A percentile compares a stretch with the other conserved stretches of the same genome.
Conservation (phyloP, 2,888 invertebrate species). For the Rhabditoides inermis region DNA sequence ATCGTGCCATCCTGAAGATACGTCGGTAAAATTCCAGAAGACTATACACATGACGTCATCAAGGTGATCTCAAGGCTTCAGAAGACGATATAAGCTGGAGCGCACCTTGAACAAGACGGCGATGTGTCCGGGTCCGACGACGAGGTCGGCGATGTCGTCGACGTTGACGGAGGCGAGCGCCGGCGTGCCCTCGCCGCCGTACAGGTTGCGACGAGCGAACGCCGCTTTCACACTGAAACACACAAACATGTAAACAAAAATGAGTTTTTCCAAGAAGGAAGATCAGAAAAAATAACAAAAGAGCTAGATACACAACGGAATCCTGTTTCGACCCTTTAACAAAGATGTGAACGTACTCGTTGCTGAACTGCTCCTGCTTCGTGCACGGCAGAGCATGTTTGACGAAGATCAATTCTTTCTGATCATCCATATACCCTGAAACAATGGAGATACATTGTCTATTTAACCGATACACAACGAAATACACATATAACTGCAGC, state of each 20-base stretch:
- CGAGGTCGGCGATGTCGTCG: constrained; percentile 22
- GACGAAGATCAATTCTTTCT: constrained; percentile 4
- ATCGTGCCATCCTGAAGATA: constrained; percentile 21
- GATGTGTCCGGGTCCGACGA: constrained; percentile 27
- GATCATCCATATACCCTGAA: constrained; percentile 9
- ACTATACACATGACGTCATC: too few relatives aligned
- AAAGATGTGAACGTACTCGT: background rate
- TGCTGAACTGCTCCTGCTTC: constrained; percentile 6
- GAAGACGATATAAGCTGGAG: background rate
- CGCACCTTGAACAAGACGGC: constrained; percentile 29
- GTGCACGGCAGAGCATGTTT: constrained; percentile 5
- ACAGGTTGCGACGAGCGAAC: constrained; percentile 19
- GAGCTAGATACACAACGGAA: too few relatives aligned
- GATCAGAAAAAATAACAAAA: too few relatives aligned
- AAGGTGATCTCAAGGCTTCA: too few relatives aligned
- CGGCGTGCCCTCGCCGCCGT: constrained; percentile 9
- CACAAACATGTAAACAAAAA: background rate
- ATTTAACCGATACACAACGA: too few relatives aligned
- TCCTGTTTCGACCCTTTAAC: too few relatives aligned
- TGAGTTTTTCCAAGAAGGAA: too few relatives aligned
- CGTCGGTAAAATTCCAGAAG: too few relatives aligned
- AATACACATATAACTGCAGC: too few relatives aligned
- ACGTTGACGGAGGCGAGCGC: constrained; percentile 13
- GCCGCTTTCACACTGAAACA: constrained; percentile 22
- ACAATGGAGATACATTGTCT: too few relatives aligned